Percentiles rank a stretch among this genome's conserved stretches.
These are phyloP conservation scores for Epinephelus malabaricus DNA, from an alignment of 2,797 vertebrate species.

Conservation along the genomic window DNA sequence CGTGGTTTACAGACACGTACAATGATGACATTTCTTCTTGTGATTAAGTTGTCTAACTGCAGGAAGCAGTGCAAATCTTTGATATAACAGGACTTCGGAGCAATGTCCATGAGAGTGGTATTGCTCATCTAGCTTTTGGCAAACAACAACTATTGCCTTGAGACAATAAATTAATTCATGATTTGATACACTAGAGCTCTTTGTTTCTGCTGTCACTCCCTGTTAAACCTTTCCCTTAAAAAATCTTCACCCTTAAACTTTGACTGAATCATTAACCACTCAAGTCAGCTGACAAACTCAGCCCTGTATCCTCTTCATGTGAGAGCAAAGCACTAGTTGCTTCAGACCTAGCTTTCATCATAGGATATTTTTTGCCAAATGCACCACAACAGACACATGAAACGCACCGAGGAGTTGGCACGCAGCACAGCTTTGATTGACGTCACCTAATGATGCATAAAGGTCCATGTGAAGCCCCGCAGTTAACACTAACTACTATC, in stretches of 20 bases:
- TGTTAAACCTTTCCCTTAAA: neutral
- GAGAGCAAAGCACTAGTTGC: conserved; percentile 10
- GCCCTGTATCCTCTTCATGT: conserved; percentile 9
- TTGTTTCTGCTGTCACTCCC: neutral
- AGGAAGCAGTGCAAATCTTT: too few species aligned
- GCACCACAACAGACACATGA: conserved; percentile 19
- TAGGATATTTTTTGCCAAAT: conserved; percentile 35
- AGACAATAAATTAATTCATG: neutral
- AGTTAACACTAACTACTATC: conserved; percentile 25
- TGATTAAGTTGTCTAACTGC: too few species aligned
- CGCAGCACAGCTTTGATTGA: conserved; percentile 12
- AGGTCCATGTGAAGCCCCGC: conserved; percentile 15
- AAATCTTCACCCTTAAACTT: conserved; percentile 16
- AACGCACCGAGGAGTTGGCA: neutral
- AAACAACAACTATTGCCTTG: neutral
- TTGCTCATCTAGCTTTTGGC: neutral
- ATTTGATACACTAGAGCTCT: neutral
- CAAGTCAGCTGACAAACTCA: conserved; percentile 35
- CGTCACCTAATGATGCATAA: conserved; percentile 27
- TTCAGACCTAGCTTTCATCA: conserved; percentile 36
- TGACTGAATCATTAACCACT: conserved; percentile 27
- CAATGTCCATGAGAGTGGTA: neutral
- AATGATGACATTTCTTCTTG: too few species aligned
- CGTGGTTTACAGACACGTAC: too few species aligned
- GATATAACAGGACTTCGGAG: too few species aligned